phyloP scores from a whole-genome alignment of 2,113 vertebrate genomes.

The Gambusia affinis region DNA sequence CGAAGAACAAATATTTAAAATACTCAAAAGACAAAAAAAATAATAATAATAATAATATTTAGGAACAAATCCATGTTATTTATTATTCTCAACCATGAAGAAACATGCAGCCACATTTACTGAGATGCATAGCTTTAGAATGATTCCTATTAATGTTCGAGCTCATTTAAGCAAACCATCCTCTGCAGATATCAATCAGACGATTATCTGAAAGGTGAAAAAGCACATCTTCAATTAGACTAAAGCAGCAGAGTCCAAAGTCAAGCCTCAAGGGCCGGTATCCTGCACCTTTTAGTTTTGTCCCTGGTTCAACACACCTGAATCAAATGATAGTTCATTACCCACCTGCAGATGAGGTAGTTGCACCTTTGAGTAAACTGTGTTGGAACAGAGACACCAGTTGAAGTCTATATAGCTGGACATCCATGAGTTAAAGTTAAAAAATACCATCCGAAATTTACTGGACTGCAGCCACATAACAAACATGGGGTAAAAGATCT shows the following conservation, averaged over 20 bases:
- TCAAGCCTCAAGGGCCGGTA: too few species aligned
- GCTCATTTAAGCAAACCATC: background rate
- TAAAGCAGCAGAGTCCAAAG: background rate
- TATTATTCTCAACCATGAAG: background rate
- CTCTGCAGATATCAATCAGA: background rate
- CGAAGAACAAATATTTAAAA: slow-evolving; percentile 26
- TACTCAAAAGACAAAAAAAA: background rate
- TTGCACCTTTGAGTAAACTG: too few species aligned
- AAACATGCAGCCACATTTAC: background rate
- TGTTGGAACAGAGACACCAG: too few species aligned
- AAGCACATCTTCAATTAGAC: background rate
- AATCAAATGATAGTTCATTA: too few species aligned
- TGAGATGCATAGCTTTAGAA: background rate
- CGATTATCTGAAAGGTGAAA: background rate
- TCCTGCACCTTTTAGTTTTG: too few species aligned
- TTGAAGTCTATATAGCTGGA: too few species aligned
- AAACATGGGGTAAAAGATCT: background rate
- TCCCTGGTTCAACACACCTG: too few species aligned
- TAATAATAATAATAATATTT: background rate
- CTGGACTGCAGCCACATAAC: too few species aligned
- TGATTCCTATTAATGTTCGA: background rate
- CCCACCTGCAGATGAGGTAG: too few species aligned
- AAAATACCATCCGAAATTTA: background rate
- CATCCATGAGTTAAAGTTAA: background rate
- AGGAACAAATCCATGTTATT: background rate